Evolutionary conservation across 2,888 invertebrate species (phyloP).

Genomic region (Apotomis turbidana): DNA sequence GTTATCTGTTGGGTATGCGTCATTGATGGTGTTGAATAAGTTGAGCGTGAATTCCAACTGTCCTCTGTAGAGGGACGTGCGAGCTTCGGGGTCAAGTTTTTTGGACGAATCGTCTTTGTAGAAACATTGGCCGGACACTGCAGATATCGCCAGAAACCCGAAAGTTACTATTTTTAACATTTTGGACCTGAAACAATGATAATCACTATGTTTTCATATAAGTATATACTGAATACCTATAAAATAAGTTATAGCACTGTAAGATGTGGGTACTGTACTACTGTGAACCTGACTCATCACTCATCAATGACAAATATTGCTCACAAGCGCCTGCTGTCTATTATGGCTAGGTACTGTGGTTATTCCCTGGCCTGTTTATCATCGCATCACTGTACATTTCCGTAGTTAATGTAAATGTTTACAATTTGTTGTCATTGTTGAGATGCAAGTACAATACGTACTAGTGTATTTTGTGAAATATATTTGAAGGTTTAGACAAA

Average conservation of each 20-base stretch:
- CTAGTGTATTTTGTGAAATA: no score
- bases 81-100: slow-evolving; percentile 72
- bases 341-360: not conserved
- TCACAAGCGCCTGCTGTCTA: not conserved
- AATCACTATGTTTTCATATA: no score
- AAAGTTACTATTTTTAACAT: slow-evolving; percentile 65
- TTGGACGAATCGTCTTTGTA: slow-evolving; percentile 73
- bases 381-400: not conserved
- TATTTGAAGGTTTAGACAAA: no score
- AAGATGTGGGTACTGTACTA: not conserved
- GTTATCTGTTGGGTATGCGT: slow-evolving; percentile 87
- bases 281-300: not conserved
- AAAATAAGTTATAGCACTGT: not conserved
- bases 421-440: not conserved
- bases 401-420: not conserved
- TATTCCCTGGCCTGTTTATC: not conserved
- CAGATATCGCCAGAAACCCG: slow-evolving; percentile 56
- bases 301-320: not conserved
- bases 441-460: no score
- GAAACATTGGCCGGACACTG: slow-evolving; percentile 73
- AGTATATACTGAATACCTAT: not conserved
- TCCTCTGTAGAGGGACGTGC: slow-evolving; percentile 68
- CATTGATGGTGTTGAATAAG: slow-evolving; percentile 87
- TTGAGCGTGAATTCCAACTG: slow-evolving; percentile 88
- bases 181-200: slow-evolving; percentile 55